Percentiles rank a stretch among this genome's conserved stretches.
Conservation (phyloP, 2,113 vertebrate species). For the Sakesphorus luctuosus region DNA sequence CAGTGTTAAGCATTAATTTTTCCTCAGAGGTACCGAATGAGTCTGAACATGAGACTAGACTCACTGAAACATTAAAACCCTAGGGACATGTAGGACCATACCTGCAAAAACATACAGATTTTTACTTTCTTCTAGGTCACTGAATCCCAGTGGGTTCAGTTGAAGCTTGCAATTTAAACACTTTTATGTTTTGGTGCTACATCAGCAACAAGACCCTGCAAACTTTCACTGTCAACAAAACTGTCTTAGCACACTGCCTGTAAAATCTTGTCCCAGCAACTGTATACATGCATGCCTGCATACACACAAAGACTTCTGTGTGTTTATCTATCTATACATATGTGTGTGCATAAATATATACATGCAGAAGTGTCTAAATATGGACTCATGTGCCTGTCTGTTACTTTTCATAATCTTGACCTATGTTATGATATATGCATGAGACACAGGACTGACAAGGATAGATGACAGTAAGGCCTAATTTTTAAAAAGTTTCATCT, state of each 20-base stretch:
- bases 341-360: neutral
- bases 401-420: neutral
- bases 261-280: constrained; percentile 64
- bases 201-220: neutral
- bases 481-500: neutral
- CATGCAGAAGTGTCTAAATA: neutral
- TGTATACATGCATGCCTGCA: neutral
- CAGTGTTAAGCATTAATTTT: neutral
- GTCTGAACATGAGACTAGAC: neutral
- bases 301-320: neutral
- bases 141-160: neutral
- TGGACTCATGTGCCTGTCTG: neutral
- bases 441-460: neutral
- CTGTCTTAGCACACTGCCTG: neutral
- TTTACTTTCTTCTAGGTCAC: neutral
- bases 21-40: neutral
- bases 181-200: neutral
- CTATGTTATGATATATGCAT: neutral
- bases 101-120: neutral
- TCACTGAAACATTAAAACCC: neutral
- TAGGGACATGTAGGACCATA: neutral
- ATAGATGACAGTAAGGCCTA: neutral
- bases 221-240: neutral
- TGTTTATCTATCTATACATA: accelerated
- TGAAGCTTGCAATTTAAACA: neutral